These are phyloP conservation scores for Zaprionus lachaisei DNA, from an alignment of 1,140 invertebrate genomes.

Conservation along the genomic window DNA sequence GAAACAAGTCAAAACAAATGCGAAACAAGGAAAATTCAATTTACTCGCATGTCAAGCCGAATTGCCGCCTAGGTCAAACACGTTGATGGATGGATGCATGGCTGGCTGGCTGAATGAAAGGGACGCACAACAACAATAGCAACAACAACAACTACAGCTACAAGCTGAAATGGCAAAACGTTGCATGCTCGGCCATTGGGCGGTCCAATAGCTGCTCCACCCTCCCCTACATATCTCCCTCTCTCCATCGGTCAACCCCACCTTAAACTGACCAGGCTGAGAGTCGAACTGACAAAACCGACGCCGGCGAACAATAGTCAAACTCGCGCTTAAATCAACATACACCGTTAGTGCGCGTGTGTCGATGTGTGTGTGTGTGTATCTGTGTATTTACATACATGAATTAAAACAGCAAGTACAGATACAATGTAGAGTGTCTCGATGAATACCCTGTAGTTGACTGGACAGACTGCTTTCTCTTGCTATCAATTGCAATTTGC, in stretches of 20 bases:
- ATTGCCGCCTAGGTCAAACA: conserved; percentile 83
- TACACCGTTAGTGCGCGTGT: conserved; percentile 17
- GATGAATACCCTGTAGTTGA: background rate
- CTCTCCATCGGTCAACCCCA: background rate
- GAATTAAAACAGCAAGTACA: conserved; percentile 43
- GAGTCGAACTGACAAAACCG: background rate
- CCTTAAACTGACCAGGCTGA: conserved; percentile 12
- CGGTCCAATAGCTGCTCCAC: conserved; percentile 51
- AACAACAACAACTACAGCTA: conserved; percentile 43
- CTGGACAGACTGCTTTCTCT: no score
- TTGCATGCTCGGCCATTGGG: conserved; percentile 74
- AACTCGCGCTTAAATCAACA: conserved; percentile 39
- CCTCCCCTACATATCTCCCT: background rate
- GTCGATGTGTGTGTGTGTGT: background rate
- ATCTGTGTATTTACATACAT: conserved; percentile 26
- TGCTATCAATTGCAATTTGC: no score
- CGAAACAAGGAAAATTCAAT: conserved; percentile 83
- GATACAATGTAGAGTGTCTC: background rate
- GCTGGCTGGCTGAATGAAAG: conserved; percentile 48
- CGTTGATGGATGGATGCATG: conserved; percentile 75
- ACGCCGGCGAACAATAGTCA: conserved; percentile 57
- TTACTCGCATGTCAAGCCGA: conserved; percentile 83
- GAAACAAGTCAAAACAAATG: conserved; percentile 76
- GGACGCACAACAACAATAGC: conserved; percentile 25
- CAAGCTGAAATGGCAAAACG: conserved; percentile 78